Evolutionary conservation across 2,113 vertebrate species (phyloP), one percentile per base, ranked within the genome.

Genomic region (Limanda limanda): DNA sequence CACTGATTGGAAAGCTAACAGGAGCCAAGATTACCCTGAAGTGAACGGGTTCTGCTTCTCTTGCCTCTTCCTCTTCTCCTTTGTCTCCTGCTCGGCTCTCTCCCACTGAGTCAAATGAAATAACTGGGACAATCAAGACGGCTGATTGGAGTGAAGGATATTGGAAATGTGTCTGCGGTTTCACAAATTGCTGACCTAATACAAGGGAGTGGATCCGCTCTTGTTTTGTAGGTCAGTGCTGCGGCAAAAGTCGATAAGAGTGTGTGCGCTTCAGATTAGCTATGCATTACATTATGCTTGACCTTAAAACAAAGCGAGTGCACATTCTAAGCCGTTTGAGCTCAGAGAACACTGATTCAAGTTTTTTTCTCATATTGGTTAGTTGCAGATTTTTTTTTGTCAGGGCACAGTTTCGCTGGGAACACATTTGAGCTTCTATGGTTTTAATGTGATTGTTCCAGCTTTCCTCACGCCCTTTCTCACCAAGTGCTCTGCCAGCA

Each of bases 171-270:
- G 89, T 90, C 88, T 81, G 81, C 57, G 59, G 87, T 75, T 84
- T 86, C 87, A 83, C 85, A 92, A 92, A 90, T 86, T 90, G 87
- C 88, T 91, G 89, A 93, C 90, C 83, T 82, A 83, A 90, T 85
- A 88, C 68, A 79, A 59, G 57, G 55, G 82, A 91, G 77, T 82
- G 79, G 71, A 89, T 91, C 78, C 6, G 45, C 42, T 86, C 70
- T 77, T 82, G 78, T 90, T 92, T 91, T 90, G 89, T 91, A 88
- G 89, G 90, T 88, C 89, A 89, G 84, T 74, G 14, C 86, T 76
- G 83, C 88, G 69, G 85, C 63, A 84, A 35, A 86, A 86, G 81
- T 91, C 86, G 37, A 91, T 91, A 81, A 69, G 55, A 71, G 68
- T 4, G 71, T 35, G 71, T 48, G 24, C 7, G 25, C 69, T 48